phyloP scores from a whole-genome alignment of 2,888 invertebrate genomes.

The Leucophenga montana region DNA sequence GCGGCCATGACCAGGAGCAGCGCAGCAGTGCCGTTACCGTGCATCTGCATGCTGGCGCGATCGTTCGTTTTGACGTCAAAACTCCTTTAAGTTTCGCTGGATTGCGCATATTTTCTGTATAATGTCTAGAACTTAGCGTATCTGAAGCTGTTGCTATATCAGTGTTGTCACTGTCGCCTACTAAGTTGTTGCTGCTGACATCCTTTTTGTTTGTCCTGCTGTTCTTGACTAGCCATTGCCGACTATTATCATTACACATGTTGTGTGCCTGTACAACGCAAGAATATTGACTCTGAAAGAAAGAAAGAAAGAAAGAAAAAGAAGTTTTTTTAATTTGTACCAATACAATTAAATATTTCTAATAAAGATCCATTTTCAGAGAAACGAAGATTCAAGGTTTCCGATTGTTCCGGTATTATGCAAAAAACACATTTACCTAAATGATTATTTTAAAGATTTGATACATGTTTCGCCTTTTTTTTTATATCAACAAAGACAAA shows the following conservation, averaged over 20 bases:
- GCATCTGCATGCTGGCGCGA: constrained; percentile 45
- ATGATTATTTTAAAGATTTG: too few species aligned
- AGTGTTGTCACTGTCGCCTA: constrained; percentile 42
- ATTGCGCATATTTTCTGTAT: neutral
- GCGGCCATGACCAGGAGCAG: constrained; percentile 21
- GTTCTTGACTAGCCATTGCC: constrained; percentile 63
- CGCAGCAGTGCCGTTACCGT: constrained; percentile 9
- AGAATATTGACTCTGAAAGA: neutral
- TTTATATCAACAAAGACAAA: too few species aligned
- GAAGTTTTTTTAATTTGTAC: too few species aligned
- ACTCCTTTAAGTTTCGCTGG: constrained; percentile 35
- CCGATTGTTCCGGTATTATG: too few species aligned
- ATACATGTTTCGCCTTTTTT: too few species aligned
- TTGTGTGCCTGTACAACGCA: constrained; percentile 38
- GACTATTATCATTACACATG: constrained; percentile 68
- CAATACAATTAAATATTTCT: too few species aligned
- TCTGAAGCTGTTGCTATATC: constrained; percentile 41
- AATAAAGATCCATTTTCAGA: too few species aligned
- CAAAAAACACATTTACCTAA: too few species aligned
- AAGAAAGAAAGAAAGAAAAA: neutral
- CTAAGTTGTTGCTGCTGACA: neutral
- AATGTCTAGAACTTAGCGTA: neutral
- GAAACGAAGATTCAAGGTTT: too few species aligned
- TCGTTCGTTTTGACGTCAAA: constrained; percentile 47
- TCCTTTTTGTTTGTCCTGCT: constrained; percentile 26